Evolutionary conservation across 2,797 vertebrate species (phyloP), one percentile per base, ranked within the genome.

Genomic region (Lagocephalus sceleratus): DNA sequence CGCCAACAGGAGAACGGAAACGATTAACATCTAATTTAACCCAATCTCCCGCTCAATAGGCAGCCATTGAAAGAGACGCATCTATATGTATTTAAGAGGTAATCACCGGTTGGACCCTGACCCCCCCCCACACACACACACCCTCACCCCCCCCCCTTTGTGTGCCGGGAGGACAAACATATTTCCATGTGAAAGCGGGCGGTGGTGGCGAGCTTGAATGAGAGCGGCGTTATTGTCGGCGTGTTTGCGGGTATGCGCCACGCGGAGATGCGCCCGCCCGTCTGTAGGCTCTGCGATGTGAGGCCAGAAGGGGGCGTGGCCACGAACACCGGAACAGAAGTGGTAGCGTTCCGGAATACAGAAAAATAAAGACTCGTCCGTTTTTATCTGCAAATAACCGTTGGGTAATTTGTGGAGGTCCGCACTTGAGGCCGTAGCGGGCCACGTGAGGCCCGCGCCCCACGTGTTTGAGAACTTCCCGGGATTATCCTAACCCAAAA

Each of bases 11-110:
- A 85, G 81, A 90, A 81, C 71, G 69, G 75, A 88, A 85, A 85
- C 84, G 90, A 92, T 91, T 88, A 91, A 83, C 86, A 91, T 91
- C 90, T 90, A 84, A 91, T 90, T 89, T 85, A 87, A 87, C 85
- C 87, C 87, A 64, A 75, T 86, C 81, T 83, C 58, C 65, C 14
- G 62, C 65, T 87, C 87, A 78, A 77, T 87, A 65, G 64, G 71
- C 72, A 51, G 29, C 79, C 66, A 82, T 82, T 85, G 81, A 83
- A 85, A 85, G 71, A 32, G 68, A 49, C 14, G 69, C 81, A 68
- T 86, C 87, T 84, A 86, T 86, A 81, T 87, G 83, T 87, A 84
- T 88, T 87, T 88, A 85, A 85, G 82, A 85, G 78, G 82, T 85
- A 86, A 87, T 86, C 85, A 86, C 71, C 74, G 77, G 79, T 83